Base-by-base conservation (phyloP, 2,888 invertebrate species). In the Drosophila greeni region DNA sequence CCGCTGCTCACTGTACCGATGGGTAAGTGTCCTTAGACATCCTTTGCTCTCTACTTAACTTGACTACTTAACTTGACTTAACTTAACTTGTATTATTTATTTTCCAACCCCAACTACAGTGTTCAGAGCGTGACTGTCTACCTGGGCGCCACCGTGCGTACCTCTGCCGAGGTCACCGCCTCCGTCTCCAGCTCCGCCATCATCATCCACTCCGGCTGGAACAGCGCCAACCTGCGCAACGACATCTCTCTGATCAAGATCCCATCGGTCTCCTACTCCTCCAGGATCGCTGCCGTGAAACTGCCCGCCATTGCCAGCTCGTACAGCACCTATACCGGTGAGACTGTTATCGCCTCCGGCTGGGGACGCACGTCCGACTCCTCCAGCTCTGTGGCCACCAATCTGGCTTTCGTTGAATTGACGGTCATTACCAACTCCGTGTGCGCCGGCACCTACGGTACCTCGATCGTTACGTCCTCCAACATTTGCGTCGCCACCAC, bases 381-480 rank as follows among this genome's bases (percentile, higher is more conserved):
- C 0, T 5, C 59, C 36, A 62, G 1, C 56, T 0, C 24, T 24
- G 85, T 90, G 23, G 85, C 90, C 70, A 82, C 70, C 54, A 11
- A 58, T 39, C 39, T 86, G 37, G 51, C 58, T 20, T 84, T 0
- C 0, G 83, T 40, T 23, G 0, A 67, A 12, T 9, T 88, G 83
- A 6, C 11, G 7, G 51, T 78, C 59, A 39, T 85, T 78, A 0
- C 82, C 70, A 76, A 87, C 86, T 1, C 65, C 76, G 31, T 87
- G 84, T 84, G 86, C 76, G 87, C 88, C 3, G 61, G 58, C 12
- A 86, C 85, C 58, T 89, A 89, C 39, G 89, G 89, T 23, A 73
- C 85, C n/a, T 48, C 76, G 36, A 75, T 72, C 45, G 73, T 86
- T 11, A 52, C 52, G 3, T 0, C 16, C 2, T 1, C n/a, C 47